phyloP scores from a whole-genome alignment of 2,113 vertebrate genomes.

The Neodon shergylaensis region DNA sequence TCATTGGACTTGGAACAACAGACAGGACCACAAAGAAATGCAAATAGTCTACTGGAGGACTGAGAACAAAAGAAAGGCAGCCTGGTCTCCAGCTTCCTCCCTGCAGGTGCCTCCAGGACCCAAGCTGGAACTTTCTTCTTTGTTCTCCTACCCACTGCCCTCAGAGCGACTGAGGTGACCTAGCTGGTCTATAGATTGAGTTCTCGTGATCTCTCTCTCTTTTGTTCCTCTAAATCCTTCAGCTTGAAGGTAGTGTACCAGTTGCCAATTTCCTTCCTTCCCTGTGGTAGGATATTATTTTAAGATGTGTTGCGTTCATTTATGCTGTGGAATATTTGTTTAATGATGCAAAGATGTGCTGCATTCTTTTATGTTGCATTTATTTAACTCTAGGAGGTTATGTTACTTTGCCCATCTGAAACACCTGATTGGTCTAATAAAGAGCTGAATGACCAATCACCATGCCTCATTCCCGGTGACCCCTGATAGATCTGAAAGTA shows the following conservation, averaged over 20 bases:
- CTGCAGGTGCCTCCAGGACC: conserved; percentile 71
- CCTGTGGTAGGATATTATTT: neutral
- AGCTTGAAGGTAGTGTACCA: conserved; percentile 8
- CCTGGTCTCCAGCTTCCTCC: conserved; percentile 54
- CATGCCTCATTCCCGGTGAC: neutral
- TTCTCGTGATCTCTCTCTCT: conserved; percentile 35
- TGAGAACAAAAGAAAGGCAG: conserved; percentile 82
- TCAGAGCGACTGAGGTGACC: conserved; percentile 39
- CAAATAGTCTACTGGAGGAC: conserved; percentile 70
- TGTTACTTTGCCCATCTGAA: too few relatives aligned
- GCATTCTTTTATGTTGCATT: too few relatives aligned
- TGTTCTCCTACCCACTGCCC: conserved; percentile 67
- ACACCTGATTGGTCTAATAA: too few relatives aligned
- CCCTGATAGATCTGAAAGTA: neutral
- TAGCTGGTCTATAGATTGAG: conserved; percentile 9
- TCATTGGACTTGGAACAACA: conserved; percentile 77
- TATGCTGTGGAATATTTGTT: too few relatives aligned
- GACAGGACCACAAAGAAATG: conserved; percentile 77
- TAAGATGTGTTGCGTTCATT: too few relatives aligned
- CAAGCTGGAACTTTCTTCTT: conserved; percentile 72
- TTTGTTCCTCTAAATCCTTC: conserved; percentile 44
- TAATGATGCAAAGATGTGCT: too few relatives aligned
- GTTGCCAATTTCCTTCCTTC: conserved; percentile 66
- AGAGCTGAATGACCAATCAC: neutral
- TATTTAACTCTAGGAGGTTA: too few relatives aligned